Conservation (phyloP, 2,888 invertebrate species). For the Xanthorhoe spadicearia region DNA sequence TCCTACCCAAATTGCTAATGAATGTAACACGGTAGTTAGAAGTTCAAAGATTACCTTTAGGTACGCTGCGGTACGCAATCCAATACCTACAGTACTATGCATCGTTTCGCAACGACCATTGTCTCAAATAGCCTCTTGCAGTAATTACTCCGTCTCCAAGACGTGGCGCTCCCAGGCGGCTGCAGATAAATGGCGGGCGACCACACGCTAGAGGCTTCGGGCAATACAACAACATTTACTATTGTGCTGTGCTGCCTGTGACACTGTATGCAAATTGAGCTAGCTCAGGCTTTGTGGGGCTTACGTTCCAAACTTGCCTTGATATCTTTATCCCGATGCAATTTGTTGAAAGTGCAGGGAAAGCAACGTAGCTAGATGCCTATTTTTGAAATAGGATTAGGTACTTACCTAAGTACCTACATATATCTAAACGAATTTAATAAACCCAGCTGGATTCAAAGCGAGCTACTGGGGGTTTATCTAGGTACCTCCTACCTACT, state of each 20-base stretch:
- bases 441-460: too few species aligned
- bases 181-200: constrained; percentile 35
- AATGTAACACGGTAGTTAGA: not conserved
- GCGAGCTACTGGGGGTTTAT: too few species aligned
- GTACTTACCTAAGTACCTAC: constrained; percentile 3
- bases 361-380: too few species aligned
- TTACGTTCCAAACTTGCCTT: constrained; percentile 2
- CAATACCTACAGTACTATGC: constrained; percentile 6
- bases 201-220: constrained; percentile 16
- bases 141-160: constrained; percentile 33
- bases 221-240: constrained; percentile 10
- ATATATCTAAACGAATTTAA: too few species aligned
- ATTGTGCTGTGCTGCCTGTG: constrained; percentile 1
- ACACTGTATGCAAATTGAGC: constrained; percentile 14
- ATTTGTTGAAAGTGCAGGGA: not conserved
- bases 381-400: too few species aligned
- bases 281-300: constrained; percentile 3
- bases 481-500: too few species aligned
- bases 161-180: constrained; percentile 39
- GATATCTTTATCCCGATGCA: not conserved
- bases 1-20: too few species aligned
- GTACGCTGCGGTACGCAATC: too few species aligned
- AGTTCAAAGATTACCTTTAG: not conserved
- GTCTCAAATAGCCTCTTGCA: constrained; percentile 25
- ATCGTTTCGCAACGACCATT: constrained; percentile 19